These are phyloP conservation scores for Tigriopus japonicus DNA, from an alignment of 1,140 invertebrate genomes.

Conservation along the genomic window DNA sequence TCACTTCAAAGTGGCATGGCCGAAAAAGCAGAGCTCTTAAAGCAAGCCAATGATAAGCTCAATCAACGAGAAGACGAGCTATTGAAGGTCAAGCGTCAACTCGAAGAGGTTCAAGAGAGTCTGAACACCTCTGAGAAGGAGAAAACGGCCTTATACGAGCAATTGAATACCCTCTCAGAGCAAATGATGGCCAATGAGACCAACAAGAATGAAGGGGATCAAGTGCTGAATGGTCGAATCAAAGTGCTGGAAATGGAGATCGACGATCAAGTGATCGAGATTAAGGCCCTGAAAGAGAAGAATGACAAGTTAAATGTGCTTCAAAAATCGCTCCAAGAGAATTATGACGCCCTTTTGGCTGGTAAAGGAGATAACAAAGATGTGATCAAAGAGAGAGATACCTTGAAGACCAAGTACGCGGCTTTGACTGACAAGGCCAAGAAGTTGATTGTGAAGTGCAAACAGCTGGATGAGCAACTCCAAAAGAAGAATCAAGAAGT, in stretches of 20 bases:
- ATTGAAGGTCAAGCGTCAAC: neutral
- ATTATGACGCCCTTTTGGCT: neutral
- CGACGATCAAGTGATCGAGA: neutral
- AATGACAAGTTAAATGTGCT: neutral
- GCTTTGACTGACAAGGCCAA: slow-evolving; percentile 1
- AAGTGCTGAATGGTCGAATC: neutral
- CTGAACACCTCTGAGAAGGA: neutral
- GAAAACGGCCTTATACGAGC: neutral
- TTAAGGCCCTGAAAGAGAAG: neutral
- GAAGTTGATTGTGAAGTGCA: slow-evolving; percentile 10
- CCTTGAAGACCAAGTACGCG: slow-evolving; percentile 5
- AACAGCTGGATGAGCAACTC: slow-evolving; percentile 6
- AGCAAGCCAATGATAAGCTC: neutral
- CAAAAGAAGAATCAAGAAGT: neutral
- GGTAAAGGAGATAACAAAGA: neutral
- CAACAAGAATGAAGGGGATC: neutral
- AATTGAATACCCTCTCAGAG: neutral
- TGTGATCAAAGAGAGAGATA: neutral
- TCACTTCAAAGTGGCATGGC: too few relatives aligned
- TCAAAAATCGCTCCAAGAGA: neutral
- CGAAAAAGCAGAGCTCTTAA: too few relatives aligned
- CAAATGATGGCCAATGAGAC: neutral
- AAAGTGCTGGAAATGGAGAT: neutral
- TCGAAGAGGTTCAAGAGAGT: neutral
- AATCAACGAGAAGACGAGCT: neutral